Base-by-base conservation (phyloP, 2,888 invertebrate genomes). In the Nasonia oneida region DNA sequence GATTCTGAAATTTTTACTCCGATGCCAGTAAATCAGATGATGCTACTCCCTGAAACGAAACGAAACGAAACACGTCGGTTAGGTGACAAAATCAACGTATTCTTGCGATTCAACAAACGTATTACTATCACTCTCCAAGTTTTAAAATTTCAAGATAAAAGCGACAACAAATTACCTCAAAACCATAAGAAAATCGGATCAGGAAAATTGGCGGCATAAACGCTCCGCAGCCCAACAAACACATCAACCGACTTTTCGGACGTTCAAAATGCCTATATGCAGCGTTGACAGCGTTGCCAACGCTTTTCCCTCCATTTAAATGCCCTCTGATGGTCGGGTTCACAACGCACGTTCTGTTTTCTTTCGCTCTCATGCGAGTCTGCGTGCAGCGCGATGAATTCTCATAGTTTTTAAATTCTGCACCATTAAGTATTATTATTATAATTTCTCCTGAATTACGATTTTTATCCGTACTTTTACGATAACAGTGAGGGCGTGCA, bases 211-310 rank as follows among this genome's bases (percentile, higher is more conserved):
- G 83, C 86, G 80, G 83, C 70, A 77, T 15, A 50, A 8, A 61
- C 14, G 29, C 64, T 39, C n/a, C 71, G 37, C 53, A 23, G 74
- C n/a, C 57, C 8, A 53, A 15, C 53, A 23, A 78, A 82, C 73
- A 85, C 85, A 29, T 29, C 29, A 83, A 82, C 82, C 82, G 85
- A 82, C 78, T 57, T 81, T 83, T 29, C 57, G 71, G 23, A 47
- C 71, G 33, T 85, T 85, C 57, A 81, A 85, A 81, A 81, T 67
- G 15, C 75, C 37, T 29, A 10, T 47, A 2, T 29, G 29, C 85
- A 79, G n/a, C 50, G 85, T 79, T 82, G 85, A 75, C 85, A 75
- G 42, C 70, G 82, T 86, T 82, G 85, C 85, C 85, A 79, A 8
- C 29, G 23, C 15, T 37, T 71, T 47, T 57, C 5, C 33, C 29